phyloP scores from a whole-genome alignment of 2,888 invertebrate genomes.

The Tetragonula carbonaria region DNA sequence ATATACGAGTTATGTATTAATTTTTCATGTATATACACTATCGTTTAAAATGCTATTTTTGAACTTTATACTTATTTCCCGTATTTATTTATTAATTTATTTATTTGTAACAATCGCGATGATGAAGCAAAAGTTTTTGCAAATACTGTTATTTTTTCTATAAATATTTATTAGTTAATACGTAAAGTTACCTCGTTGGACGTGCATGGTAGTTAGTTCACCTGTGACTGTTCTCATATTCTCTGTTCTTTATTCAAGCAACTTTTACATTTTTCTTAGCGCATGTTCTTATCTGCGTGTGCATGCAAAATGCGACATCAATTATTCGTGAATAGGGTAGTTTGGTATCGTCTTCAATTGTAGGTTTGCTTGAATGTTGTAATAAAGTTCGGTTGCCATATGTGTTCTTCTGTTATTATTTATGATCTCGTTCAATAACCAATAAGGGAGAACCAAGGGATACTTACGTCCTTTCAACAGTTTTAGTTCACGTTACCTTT shows the following conservation, averaged over 20 bases:
- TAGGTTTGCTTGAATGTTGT: not conserved
- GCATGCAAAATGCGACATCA: conserved; percentile 2
- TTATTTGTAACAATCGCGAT: not conserved
- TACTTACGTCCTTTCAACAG: not conserved
- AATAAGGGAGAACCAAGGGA: not conserved
- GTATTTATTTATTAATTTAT: not conserved
- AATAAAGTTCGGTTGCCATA: not conserved
- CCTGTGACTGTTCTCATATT: conserved; percentile 11
- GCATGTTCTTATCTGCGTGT: conserved; percentile 29
- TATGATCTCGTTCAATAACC: not conserved
- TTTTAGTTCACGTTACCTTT: not conserved
- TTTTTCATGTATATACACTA: too few species aligned
- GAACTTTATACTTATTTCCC: not conserved
- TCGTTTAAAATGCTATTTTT: not conserved
- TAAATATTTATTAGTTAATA: too few species aligned
- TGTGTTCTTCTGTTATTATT: not conserved
- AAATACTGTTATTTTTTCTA: rapidly evolving
- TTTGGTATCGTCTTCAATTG: not conserved
- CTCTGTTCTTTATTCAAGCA: not conserved
- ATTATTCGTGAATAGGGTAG: conserved; percentile 5
- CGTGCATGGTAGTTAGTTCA: conserved; percentile 12
- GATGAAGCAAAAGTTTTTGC: not conserved
- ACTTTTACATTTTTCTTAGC: conserved; percentile 8
- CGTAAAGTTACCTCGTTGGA: conserved; percentile 30
- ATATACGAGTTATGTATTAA: too few species aligned